Conservation (phyloP, 2,797 vertebrate species). For the Melanotaenia parkinsoni region DNA sequence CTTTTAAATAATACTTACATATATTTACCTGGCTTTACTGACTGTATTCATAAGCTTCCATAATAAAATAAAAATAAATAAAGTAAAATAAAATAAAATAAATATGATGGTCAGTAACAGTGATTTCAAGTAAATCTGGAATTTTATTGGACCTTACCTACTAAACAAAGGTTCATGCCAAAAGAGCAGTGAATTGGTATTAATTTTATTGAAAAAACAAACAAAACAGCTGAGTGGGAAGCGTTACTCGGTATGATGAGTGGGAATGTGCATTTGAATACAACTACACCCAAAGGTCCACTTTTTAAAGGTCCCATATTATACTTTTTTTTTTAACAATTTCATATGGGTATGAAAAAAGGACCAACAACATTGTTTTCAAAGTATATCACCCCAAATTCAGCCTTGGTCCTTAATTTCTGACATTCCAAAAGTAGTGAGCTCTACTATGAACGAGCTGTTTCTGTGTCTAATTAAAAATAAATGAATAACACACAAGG, state of each 20-base stretch:
- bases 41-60: background rate
- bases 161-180: too few species aligned
- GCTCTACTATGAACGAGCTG: too few species aligned
- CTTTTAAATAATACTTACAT: background rate
- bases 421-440: too few species aligned
- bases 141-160: background rate
- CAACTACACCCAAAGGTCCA: background rate
- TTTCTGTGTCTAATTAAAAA: too few species aligned
- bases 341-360: too few species aligned
- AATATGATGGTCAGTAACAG: background rate
- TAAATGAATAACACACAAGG: background rate
- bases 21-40: background rate
- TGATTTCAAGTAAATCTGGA: background rate
- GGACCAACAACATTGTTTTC: too few species aligned
- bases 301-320: background rate
- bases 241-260: conserved; percentile 22
- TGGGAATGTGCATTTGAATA: conserved; percentile 37
- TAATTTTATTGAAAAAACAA: background rate
- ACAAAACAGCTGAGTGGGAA: conserved; percentile 6
- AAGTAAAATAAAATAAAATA: background rate
- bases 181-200: background rate
- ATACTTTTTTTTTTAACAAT: too few species aligned
- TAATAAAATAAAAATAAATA: background rate
- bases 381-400: too few species aligned
- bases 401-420: too few species aligned